Evolutionary conservation across 2,888 invertebrate species (phyloP).

Genomic region (Rosalia funebris): DNA sequence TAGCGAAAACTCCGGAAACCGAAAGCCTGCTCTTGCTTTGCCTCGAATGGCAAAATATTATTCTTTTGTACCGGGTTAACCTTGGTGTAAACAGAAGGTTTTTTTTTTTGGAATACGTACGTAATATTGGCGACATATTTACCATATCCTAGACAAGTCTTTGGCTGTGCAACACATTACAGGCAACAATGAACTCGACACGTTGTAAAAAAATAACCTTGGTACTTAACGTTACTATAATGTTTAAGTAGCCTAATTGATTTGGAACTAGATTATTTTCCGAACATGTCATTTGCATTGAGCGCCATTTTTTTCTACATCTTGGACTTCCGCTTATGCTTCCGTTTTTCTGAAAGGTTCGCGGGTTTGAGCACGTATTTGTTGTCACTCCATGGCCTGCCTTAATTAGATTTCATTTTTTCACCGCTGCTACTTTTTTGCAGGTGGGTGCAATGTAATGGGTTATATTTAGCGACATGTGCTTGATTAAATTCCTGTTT

Average conservation of each 20-base stretch:
- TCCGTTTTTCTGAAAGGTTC: conserved; percentile 15
- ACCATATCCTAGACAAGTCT: not conserved
- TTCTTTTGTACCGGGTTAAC: not conserved
- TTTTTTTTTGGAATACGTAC: not conserved
- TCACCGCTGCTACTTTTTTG: no score
- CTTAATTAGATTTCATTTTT: no score
- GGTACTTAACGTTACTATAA: conserved; percentile 12
- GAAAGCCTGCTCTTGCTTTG: no score
- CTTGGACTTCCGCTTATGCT: conserved; percentile 11
- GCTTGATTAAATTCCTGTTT: no score
- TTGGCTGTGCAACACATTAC: not conserved
- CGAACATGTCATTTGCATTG: conserved; percentile 5
- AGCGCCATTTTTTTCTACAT: not conserved
- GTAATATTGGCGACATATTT: not conserved
- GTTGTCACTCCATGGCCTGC: no score
- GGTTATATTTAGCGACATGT: no score
- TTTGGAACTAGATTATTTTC: conserved; percentile 21
- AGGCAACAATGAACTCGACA: not conserved
- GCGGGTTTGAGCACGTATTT: no score
- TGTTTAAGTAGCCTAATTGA: conserved; percentile 7
- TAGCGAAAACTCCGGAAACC: no score
- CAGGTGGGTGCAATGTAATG: no score
- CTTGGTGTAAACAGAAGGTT: not conserved
- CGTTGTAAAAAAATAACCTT: conserved; percentile 10
- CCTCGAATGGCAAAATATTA: not conserved